phyloP scores from a whole-genome alignment of 2,888 invertebrate species.

The Stenoptilia bipunctidactyla region DNA sequence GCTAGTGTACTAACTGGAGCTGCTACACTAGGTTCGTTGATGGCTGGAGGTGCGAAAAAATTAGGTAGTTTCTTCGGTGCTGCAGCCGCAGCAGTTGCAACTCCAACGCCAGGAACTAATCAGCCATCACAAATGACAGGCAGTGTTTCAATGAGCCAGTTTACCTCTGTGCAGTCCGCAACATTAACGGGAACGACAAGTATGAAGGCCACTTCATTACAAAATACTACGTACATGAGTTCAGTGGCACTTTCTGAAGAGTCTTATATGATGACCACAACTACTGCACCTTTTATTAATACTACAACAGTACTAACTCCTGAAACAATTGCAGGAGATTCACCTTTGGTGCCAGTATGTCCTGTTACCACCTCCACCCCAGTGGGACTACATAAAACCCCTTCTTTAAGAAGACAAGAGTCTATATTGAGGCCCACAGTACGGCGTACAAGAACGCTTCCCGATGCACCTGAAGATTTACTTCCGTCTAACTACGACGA shows the following conservation, averaged over 20 bases:
- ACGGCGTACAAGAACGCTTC: conserved; percentile 56
- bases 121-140: conserved; percentile 26
- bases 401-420: conserved; percentile 58
- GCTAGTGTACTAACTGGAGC: conserved; percentile 55
- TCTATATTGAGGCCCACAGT: conserved; percentile 64
- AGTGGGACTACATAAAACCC: conserved; percentile 47
- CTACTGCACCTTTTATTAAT: conserved; percentile 42
- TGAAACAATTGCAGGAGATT: conserved; percentile 54
- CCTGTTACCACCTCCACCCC: conserved; percentile 43
- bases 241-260: conserved; percentile 11
- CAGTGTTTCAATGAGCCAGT: conserved; percentile 30
- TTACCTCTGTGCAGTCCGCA: conserved; percentile 19
- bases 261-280: conserved; percentile 25
- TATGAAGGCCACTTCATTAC: no score
- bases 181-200: conserved; percentile 3
- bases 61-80: conserved; percentile 63
- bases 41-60: conserved; percentile 64
- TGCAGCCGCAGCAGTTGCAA: conserved; percentile 54
- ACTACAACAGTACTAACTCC: conserved; percentile 37
- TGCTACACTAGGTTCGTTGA: conserved; percentile 58
- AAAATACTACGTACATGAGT: no score
- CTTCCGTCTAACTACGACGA: conserved; percentile 53
- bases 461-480: conserved; percentile 60
- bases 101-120: conserved; percentile 39
- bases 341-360: conserved; percentile 42